Evolutionary conservation across 2,888 invertebrate species (phyloP).

Genomic region (Amphipoea lucens): DNA sequence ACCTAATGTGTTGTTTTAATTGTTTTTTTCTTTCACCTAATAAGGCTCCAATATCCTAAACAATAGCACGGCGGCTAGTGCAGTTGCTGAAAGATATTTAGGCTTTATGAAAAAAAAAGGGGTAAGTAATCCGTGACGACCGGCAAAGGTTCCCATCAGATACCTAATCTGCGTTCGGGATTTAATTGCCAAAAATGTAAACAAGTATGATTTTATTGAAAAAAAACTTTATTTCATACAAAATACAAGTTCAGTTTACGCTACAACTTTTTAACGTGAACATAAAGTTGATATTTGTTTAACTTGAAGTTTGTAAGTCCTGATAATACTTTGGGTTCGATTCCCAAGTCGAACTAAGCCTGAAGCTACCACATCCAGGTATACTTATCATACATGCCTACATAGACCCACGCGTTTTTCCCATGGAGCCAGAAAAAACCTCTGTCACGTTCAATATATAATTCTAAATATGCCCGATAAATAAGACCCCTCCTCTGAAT

Average conservation of each 20-base stretch:
- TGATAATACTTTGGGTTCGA: neutral
- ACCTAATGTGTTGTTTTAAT: constrained; percentile 35
- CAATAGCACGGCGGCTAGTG: neutral
- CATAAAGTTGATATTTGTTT: too few species aligned
- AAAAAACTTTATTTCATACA: too few species aligned
- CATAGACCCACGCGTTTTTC: neutral
- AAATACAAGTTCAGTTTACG: too few species aligned
- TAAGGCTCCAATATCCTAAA: too few species aligned
- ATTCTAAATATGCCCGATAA: neutral
- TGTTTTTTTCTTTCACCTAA: neutral
- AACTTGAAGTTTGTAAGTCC: too few species aligned
- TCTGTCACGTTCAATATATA: neutral
- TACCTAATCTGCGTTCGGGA: neutral
- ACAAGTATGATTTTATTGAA: too few species aligned
- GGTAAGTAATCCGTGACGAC: neutral
- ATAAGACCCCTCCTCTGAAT: neutral
- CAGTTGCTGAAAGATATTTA: neutral
- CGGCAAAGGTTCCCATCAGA: neutral
- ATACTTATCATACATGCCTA: too few species aligned
- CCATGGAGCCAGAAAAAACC: neutral
- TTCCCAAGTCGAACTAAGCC: neutral
- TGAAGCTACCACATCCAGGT: neutral
- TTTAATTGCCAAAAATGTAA: too few species aligned
- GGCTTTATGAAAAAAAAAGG: too few species aligned
- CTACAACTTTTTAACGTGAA: too few species aligned